A percentile compares a stretch with the other conserved stretches of the same genome.
Evolutionary conservation across 2,888 invertebrate genomes (phyloP).

Genomic region (Archips crataeganus): DNA sequence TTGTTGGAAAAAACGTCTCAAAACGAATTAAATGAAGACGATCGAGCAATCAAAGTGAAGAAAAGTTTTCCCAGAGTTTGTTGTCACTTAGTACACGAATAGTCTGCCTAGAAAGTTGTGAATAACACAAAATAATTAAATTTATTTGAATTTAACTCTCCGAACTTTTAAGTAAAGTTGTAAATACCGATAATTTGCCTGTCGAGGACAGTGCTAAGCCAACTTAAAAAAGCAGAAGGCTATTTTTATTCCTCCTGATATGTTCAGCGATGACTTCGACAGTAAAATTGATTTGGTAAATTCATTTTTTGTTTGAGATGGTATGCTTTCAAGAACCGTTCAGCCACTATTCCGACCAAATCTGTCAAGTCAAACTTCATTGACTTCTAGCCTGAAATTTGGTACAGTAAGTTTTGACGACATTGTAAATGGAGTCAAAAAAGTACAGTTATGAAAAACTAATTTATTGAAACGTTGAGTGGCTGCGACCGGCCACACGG

Average conservation of each 20-base stretch:
- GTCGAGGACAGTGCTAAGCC: not conserved
- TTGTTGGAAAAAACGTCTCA: not conserved
- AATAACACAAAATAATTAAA: not conserved
- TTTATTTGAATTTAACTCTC: not conserved
- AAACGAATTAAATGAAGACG: not conserved
- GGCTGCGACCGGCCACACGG: not conserved
- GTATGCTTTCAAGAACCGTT: no score
- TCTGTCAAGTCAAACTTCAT: no score
- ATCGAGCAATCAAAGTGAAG: not conserved
- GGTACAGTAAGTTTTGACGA: no score
- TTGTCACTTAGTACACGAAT: not conserved
- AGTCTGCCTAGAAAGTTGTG: not conserved
- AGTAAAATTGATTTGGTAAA: no score
- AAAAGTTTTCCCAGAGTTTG: not conserved
- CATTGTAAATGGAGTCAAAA: no score
- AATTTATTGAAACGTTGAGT: constrained; percentile 24
- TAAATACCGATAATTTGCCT: not conserved
- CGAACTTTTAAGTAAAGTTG: not conserved
- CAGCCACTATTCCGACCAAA: no score
- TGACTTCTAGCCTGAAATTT: no score
- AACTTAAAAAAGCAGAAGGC: no score
- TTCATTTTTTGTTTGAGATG: no score
- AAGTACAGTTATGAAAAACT: not conserved
- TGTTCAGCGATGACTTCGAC: no score
- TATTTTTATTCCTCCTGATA: no score